phyloP scores from a whole-genome alignment of 2,888 invertebrate genomes.

The Dasysyrphus albostriatus region DNA sequence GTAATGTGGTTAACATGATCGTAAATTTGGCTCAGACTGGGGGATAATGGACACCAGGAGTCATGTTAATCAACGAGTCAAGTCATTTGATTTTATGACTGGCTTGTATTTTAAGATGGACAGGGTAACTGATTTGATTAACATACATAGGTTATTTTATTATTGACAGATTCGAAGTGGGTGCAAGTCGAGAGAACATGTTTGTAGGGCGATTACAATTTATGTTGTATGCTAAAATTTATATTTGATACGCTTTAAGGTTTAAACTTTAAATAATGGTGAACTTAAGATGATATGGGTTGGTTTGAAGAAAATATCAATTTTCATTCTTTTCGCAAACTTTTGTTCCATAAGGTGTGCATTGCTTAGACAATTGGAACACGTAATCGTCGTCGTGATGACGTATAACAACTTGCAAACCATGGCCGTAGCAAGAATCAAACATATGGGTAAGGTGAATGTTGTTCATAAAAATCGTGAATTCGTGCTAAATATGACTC shows the following conservation, averaged over 20 bases:
- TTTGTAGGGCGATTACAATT: neutral
- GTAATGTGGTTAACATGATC: slow-evolving; percentile 69
- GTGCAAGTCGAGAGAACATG: neutral
- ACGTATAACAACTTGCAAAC: too few species aligned
- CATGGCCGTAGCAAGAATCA: too few species aligned
- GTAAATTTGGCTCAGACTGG: slow-evolving; percentile 58
- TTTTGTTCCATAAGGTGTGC: too few species aligned
- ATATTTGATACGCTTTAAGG: neutral
- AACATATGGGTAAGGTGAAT: too few species aligned
- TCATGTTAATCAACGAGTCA: slow-evolving; percentile 66
- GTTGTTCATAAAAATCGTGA: too few species aligned
- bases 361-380: too few species aligned
- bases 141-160: slow-evolving; percentile 2
- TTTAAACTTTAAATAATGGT: neutral
- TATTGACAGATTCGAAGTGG: neutral
- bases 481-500: too few species aligned
- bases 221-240: slow-evolving; percentile 1
- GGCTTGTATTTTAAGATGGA: slow-evolving; percentile 32
- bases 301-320: neutral
- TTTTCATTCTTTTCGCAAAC: too few species aligned
- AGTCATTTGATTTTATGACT: slow-evolving; percentile 72
- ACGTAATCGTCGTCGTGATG: too few species aligned
- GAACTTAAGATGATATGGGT: neutral
- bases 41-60: slow-evolving; percentile 70
- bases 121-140: slow-evolving; percentile 26